Conservation (phyloP, 2,113 vertebrate species). For the Paramisgurnus dabryanus region DNA sequence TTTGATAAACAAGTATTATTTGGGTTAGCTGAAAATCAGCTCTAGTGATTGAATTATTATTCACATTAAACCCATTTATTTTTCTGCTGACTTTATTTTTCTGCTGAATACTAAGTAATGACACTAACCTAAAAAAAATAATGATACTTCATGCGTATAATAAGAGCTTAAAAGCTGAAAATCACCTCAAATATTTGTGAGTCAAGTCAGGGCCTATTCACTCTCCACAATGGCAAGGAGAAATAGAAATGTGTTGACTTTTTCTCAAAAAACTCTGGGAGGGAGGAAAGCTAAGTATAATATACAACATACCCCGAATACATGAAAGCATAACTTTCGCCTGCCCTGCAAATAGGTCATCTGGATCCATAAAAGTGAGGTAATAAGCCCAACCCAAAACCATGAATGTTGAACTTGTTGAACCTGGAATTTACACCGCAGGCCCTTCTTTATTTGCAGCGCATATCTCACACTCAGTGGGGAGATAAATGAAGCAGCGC, state of each 20-base stretch:
- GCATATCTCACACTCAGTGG: slow-evolving; percentile 49
- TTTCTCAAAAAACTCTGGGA: neutral
- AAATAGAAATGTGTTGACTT: slow-evolving; percentile 3
- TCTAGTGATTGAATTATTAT: neutral
- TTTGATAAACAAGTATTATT: too few species aligned
- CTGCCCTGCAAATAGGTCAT: slow-evolving; percentile 10
- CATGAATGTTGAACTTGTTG: slow-evolving; percentile 5
- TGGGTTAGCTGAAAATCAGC: neutral
- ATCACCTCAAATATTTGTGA: too few species aligned
- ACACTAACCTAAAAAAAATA: neutral
- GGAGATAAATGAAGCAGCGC: slow-evolving; percentile 61
- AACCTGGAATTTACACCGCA: slow-evolving; percentile 40
- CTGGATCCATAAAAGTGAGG: slow-evolving; percentile 31
- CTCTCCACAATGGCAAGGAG: neutral
- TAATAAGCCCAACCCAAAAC: too few species aligned
- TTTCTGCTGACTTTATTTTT: neutral
- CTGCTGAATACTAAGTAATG: neutral
- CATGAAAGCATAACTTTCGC: neutral
- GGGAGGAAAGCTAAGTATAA: neutral
- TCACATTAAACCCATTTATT: neutral
- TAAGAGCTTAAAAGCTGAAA: neutral
- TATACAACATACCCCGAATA: neutral
- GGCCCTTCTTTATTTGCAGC: slow-evolving; percentile 40
- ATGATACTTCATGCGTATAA: neutral
- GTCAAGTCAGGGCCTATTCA: too few species aligned